Conservation (phyloP, 2,797 vertebrate genomes). For the Chaenodraco wilsoni region DNA sequence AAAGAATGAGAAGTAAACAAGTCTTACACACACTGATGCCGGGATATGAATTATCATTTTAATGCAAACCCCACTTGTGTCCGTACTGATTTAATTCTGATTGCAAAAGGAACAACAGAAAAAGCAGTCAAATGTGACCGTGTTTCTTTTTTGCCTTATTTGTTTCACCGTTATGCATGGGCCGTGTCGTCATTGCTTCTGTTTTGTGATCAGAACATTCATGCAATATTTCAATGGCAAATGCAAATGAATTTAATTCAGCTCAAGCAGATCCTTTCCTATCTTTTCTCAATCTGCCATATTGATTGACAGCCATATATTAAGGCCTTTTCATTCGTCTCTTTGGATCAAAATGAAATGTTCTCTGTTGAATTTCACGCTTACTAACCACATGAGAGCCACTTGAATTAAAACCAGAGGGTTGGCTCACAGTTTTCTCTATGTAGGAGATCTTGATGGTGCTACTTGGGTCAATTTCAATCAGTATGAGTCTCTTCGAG, state of each 20-base stretch:
- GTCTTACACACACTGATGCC: neutral
- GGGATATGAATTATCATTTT: conserved; percentile 33
- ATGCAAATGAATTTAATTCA: conserved; percentile 60
- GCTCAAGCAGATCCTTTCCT: conserved; percentile 28
- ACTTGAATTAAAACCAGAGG: conserved; percentile 68
- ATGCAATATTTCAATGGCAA: conserved; percentile 45
- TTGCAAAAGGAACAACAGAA: conserved; percentile 13
- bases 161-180: conserved; percentile 42
- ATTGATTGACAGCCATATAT: conserved; percentile 65
- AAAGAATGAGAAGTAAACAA: conserved; percentile 32
- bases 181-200: conserved; percentile 38
- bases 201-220: conserved; percentile 32
- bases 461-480: conserved; percentile 69
- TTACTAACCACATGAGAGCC: conserved; percentile 60
- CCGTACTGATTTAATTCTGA: conserved; percentile 16
- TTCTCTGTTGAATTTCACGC: conserved; percentile 52
- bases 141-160: conserved; percentile 13
- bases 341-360: conserved; percentile 59
- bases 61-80: conserved; percentile 27
- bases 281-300: conserved; percentile 40
- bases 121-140: conserved; percentile 12
- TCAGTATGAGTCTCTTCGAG: conserved; percentile 52
- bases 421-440: conserved; percentile 43
- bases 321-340: conserved; percentile 47
- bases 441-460: conserved; percentile 62